Evolutionary conservation across 2,113 vertebrate genomes (phyloP).

Genomic region (Aviceda subcristata): DNA sequence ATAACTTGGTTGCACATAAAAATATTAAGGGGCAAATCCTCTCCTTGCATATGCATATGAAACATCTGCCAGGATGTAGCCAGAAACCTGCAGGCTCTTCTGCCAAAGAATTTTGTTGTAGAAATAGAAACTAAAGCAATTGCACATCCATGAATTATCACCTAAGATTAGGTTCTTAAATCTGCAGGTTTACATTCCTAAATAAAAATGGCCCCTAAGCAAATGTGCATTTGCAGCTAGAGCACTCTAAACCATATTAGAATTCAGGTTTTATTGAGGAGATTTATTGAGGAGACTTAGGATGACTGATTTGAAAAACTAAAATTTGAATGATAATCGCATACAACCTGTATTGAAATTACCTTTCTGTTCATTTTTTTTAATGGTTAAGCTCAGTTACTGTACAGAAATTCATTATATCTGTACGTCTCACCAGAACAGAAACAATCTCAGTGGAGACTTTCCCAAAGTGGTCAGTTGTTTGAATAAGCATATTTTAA

Average conservation of each 20-base stretch:
- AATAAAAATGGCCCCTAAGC: neutral
- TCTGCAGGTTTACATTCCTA: neutral
- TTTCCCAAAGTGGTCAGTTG: neutral
- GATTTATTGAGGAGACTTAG: neutral
- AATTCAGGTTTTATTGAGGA: neutral
- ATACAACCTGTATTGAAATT: neutral
- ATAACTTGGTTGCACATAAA: neutral
- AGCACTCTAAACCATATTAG: neutral
- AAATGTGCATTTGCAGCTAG: neutral
- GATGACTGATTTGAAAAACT: neutral
- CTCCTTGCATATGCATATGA: neutral
- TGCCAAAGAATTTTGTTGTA: neutral
- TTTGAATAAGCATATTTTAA: neutral
- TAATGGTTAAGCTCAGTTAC: neutral
- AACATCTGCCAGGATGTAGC: neutral
- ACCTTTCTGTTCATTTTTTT: constrained; percentile 3
- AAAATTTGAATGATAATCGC: neutral
- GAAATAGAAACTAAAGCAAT: neutral
- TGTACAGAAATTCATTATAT: neutral
- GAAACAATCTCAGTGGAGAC: neutral
- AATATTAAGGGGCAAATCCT: neutral
- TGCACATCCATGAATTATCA: neutral
- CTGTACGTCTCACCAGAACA: neutral
- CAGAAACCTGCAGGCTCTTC: neutral
- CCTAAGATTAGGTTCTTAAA: neutral